Base-by-base conservation (phyloP, 1,140 invertebrate species). In the Tribolium castaneum region DNA sequence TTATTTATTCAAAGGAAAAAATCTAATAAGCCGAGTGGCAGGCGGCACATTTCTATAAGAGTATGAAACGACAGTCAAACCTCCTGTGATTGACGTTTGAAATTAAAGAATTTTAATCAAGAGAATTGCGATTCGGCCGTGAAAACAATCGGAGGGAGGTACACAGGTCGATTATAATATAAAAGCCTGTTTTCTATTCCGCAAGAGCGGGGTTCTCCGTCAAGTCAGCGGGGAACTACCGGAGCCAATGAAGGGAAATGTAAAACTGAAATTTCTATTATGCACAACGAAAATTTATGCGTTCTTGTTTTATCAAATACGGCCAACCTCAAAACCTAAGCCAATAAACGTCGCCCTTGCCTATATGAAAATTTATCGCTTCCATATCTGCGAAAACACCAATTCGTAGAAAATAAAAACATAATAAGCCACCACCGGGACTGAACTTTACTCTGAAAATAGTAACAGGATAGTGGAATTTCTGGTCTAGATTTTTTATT, bases 61-160 rank as follows among this genome's bases (percentile, higher is more conserved):
- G 30, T 35, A 39, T 66, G 59, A 66, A 66, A 66, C 30, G 59
- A 66, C 59, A 66, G 59, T 66, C 39, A 72, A 72, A 50, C 59
- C 59, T 66, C 59, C 25, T 50, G 62, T 76, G 78, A 79, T 79
- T 79, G 78, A 79, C 78, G 76, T 79, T 72, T 71, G 14, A 79
- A 79, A 79, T 79, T 79, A 72, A 79, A 79, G 74, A 79, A 79
- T 79, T 79, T 79, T 79, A 79, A 79, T 79, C 78, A 79, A 79
- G 14, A 34, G 74, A 76, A 76, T 30, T 45, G 45, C 49, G 56
- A 71, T 59, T 72, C 22, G 70, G 13, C 54, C 50, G 78, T 56
- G 73, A 72, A 79, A 76, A 70, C 54, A 79, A 79, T 76, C 25
- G 50, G 49, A 14, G 35, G 70, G 39, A 72, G 70, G 70, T 66